These are phyloP conservation scores for Malurus alboscapulatus DNA, from an alignment of 2,113 vertebrate species.

Conservation along the genomic window DNA sequence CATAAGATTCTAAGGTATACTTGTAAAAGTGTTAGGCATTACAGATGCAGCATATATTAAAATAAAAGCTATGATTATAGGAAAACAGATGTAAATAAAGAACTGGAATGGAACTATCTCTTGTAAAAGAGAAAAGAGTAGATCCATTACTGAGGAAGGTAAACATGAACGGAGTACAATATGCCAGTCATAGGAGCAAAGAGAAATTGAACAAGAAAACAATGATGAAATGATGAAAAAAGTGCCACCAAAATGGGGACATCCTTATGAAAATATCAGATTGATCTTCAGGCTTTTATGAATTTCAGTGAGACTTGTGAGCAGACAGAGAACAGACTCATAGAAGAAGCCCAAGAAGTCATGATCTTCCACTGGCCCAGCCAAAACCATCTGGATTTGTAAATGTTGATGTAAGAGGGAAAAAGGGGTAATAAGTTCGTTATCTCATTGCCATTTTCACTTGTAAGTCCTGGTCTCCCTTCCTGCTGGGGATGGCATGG, in stretches of 20 bases:
- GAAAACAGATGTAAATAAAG: slow-evolving; percentile 24
- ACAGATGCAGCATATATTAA: neutral
- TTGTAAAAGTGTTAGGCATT: neutral
- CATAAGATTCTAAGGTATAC: neutral
- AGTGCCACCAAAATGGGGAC: neutral
- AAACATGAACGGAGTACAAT: neutral
- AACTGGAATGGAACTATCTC: neutral
- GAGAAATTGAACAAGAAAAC: neutral
- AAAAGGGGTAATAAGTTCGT: neutral
- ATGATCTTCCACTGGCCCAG: neutral
- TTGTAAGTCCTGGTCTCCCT: neutral
- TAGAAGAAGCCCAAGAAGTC: neutral
- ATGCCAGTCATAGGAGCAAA: neutral
- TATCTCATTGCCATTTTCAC: neutral
- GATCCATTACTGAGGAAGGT: neutral
- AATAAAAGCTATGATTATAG: neutral
- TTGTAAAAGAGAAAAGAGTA: neutral
- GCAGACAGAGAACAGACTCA: neutral
- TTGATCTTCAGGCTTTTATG: neutral
- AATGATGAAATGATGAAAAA: neutral
- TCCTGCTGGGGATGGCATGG: neutral
- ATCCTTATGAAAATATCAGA: neutral
- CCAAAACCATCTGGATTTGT: neutral
- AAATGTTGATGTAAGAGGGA: neutral
- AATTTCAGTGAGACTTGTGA: neutral